Evolutionary conservation across 2,888 invertebrate species (phyloP), one percentile per base, ranked within the genome.

Genomic region (Sinhomidia bicolor): DNA sequence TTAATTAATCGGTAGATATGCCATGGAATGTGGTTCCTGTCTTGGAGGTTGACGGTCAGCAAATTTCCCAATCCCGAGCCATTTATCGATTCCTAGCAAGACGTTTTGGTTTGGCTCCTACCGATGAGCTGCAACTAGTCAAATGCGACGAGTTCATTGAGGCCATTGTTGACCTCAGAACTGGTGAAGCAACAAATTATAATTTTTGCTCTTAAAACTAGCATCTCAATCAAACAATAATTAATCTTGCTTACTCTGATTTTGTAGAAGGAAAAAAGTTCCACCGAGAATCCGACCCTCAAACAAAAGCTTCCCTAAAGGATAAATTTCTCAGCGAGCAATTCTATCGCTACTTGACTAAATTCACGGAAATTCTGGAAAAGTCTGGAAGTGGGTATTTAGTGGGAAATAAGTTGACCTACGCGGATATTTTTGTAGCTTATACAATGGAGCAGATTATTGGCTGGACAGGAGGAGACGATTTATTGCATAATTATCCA

Each of bases 11-110:
- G 20, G 17, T 20, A 87, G 87, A 41, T 2, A 89, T 85, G 82
- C 89, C 89, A n/a, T 89, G 89, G 89, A 83, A 83, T 54, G 82
- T 83, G 7, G 76, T 89, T 23, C 89, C 89, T 0, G 83, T 89
- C 14, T n/a, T 89, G 44, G 89, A 89, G 47, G 86, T 82, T 0
- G 83, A 89, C 17, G 89, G 86, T 14, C 23, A 47, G 9, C 62
- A 71, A 78, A 81, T 89, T 14, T 89, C 86, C 12, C 89, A 89
- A 68, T 86, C 86, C 1, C 20, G 62, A 20, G 82, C 89, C 1
- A 89, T 89, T 57, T 20, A 83, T 3, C 82, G 89, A 2, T 89
- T 84, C 44, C 60, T 89, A 1, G 89, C 78, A 10, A 47, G 41
- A 20, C 62, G 60, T 7, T 89, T 86, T 47, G 60, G 51, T 26